These are phyloP conservation scores for Acrocephalus arundinaceus DNA, from an alignment of 2,113 vertebrate species.

Conservation along the genomic window DNA sequence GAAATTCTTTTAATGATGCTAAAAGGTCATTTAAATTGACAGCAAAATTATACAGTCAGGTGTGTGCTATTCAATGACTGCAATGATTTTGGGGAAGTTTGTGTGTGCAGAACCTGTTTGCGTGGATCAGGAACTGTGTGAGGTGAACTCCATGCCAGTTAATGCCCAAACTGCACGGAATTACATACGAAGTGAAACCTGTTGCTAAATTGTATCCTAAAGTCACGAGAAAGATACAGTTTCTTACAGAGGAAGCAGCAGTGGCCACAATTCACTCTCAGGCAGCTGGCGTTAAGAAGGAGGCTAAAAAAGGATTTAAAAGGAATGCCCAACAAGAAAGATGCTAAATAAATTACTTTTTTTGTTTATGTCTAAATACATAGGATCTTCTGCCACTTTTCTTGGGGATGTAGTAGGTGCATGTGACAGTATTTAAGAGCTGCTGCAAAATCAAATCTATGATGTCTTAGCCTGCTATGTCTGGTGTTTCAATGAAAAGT, in stretches of 20 bases:
- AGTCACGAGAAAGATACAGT: background rate
- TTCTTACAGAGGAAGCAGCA: background rate
- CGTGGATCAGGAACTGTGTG: no score
- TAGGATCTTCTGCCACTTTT: background rate
- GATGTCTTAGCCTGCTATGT: background rate
- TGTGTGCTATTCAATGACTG: fast-evolving
- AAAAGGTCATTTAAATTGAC: background rate
- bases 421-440: background rate
- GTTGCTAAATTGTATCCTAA: background rate
- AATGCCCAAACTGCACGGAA: fast-evolving
- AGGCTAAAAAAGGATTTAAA: background rate
- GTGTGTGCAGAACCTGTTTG: background rate
- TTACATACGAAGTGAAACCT: background rate
- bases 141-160: fast-evolving
- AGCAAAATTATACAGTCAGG: fast-evolving
- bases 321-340: background rate
- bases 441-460: background rate
- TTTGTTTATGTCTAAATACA: background rate
- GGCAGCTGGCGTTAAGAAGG: background rate
- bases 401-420: background rate
- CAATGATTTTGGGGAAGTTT: background rate
- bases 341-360: background rate
- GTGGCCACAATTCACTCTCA: background rate
- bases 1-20: background rate
- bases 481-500: background rate